These are phyloP conservation scores for Erpornis zantholeuca DNA, from an alignment of 2,113 vertebrate species.

Conservation along the genomic window DNA sequence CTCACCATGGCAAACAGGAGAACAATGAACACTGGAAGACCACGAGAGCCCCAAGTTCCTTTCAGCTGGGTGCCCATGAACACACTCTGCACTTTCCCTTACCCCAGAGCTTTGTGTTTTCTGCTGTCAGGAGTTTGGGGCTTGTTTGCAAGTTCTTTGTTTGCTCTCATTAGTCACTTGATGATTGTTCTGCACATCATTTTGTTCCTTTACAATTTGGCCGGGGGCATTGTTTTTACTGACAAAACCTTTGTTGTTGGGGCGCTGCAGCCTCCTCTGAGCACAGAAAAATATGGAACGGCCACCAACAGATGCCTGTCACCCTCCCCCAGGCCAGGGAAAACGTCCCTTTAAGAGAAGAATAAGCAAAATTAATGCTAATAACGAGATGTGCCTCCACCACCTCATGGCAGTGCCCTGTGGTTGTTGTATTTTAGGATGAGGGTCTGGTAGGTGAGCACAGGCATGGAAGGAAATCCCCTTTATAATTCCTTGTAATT, in stretches of 20 bases:
- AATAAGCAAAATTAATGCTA: not conserved
- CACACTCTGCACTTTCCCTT: constrained; percentile 16
- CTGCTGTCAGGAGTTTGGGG: not conserved
- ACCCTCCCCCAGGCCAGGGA: not conserved
- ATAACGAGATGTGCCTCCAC: not conserved
- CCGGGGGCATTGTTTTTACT: constrained; percentile 1
- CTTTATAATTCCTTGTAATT: not conserved
- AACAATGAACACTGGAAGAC: not conserved
- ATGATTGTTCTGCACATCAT: not conserved
- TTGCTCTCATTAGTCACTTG: not conserved
- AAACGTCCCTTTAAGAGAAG: not conserved
- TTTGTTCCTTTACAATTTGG: not conserved
- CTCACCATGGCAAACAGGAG: not conserved
- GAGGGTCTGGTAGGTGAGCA: not conserved
- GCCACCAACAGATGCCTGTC: not conserved
- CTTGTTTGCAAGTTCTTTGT: constrained; percentile 33
- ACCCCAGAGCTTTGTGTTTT: constrained; percentile 4
- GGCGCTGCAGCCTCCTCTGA: not conserved
- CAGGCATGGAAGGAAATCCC: not conserved
- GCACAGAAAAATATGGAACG: not conserved
- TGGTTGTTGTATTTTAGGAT: not conserved
- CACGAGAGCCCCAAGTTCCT: not conserved
- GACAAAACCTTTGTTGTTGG: not conserved
- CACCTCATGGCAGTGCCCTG: not conserved
- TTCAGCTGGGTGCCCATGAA: not conserved